These are phyloP conservation scores for Elachura formosa DNA, from an alignment of 2,113 vertebrate species.

Conservation along the genomic window DNA sequence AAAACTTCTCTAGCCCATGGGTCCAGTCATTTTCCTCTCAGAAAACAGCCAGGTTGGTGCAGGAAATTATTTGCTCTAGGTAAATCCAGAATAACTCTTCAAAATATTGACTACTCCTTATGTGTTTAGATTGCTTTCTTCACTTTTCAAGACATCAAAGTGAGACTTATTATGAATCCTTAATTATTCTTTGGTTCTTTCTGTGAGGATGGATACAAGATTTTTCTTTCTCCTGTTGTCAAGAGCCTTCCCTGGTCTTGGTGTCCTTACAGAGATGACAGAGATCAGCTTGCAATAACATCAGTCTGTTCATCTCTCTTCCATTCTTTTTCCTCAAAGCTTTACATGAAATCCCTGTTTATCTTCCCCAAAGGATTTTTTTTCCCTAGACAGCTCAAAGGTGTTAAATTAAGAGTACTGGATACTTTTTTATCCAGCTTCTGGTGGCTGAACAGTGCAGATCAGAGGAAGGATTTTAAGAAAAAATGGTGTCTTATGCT, in stretches of 20 bases:
- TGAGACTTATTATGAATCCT: not conserved
- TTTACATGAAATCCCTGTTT: not conserved
- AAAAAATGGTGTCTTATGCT: not conserved
- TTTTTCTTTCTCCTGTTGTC: not conserved
- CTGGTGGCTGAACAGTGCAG: not conserved
- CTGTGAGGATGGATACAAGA: not conserved
- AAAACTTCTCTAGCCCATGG: not conserved
- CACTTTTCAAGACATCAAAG: not conserved
- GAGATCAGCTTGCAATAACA: not conserved
- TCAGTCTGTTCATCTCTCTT: not conserved
- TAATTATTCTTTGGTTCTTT: not conserved
- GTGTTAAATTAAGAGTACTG: not conserved
- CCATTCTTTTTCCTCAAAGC: not conserved
- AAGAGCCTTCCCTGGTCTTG: not conserved
- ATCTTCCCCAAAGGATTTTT: not conserved
- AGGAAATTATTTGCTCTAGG: not conserved
- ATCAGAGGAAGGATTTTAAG: not conserved
- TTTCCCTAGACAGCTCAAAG: not conserved
- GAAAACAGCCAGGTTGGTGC: not conserved
- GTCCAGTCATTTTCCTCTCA: not conserved
- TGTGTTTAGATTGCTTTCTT: not conserved
- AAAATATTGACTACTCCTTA: not conserved
- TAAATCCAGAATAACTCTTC: not conserved
- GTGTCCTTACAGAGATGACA: not conserved
- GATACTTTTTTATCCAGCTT: not conserved